These are phyloP conservation scores for Takifugu ocellatus DNA, from an alignment of 2,797 vertebrate genomes.

Conservation along the genomic window DNA sequence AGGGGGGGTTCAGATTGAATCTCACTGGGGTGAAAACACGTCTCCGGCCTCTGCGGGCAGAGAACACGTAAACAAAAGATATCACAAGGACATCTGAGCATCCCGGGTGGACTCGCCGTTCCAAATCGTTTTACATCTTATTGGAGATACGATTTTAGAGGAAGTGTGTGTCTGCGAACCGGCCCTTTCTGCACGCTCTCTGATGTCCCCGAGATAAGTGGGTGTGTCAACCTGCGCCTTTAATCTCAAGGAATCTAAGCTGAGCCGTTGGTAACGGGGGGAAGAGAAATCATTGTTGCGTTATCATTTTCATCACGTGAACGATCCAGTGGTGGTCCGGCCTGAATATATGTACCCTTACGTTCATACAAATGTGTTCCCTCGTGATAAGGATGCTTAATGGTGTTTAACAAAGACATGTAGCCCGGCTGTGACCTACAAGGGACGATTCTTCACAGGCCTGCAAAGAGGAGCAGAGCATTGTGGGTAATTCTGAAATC, in stretches of 20 bases:
- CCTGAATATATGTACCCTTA: too few species aligned
- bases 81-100: constrained; percentile 32
- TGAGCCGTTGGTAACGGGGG: too few species aligned
- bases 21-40: constrained; percentile 12
- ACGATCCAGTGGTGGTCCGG: too few species aligned
- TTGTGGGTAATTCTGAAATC: constrained; percentile 10
- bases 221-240: too few species aligned
- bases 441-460: neutral
- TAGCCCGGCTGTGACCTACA: too few species aligned
- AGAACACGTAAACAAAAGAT: constrained; percentile 20
- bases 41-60: constrained; percentile 3
- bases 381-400: too few species aligned
- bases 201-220: neutral
- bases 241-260: too few species aligned
- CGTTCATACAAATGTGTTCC: too few species aligned
- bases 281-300: too few species aligned
- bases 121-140: neutral
- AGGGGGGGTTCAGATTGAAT: neutral
- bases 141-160: neutral
- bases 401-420: too few species aligned
- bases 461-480: neutral
- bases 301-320: too few species aligned
- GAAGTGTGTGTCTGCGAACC: neutral
- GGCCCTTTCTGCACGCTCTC: neutral
- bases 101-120: constrained; percentile 5